phyloP scores from a whole-genome alignment of 2,888 invertebrate genomes.

The Scrobipalpa costella region DNA sequence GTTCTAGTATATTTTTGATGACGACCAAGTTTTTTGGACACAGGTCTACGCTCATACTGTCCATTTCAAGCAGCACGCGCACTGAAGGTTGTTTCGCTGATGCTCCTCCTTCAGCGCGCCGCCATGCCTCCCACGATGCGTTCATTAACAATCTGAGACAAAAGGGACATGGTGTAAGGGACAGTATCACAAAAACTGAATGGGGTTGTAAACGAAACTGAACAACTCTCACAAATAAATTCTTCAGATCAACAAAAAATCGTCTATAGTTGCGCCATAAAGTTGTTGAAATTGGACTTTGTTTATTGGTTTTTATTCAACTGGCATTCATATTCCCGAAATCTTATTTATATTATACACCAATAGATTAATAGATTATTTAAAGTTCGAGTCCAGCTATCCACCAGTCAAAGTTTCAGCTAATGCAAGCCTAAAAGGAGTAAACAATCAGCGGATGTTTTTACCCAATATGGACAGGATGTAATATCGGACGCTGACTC shows the following conservation, averaged over 20 bases:
- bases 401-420: too few relatives aligned
- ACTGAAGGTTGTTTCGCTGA: constrained; percentile 47
- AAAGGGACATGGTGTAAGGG: not conserved
- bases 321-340: too few relatives aligned
- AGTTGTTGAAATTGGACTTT: too few relatives aligned
- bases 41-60: constrained; percentile 2
- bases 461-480: constrained; percentile 63
- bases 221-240: too few relatives aligned
- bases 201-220: too few relatives aligned
- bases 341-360: too few relatives aligned
- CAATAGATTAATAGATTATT: too few relatives aligned
- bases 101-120: constrained; percentile 50
- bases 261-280: too few relatives aligned
- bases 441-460: not conserved
- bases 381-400: not conserved
- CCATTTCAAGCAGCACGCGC: constrained; percentile 30
- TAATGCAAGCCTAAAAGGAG: too few relatives aligned
- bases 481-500: constrained; percentile 51
- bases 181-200: too few relatives aligned
- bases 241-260: too few relatives aligned
- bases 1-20: not conserved
- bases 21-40: not conserved
- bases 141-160: constrained; percentile 39
- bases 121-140: constrained; percentile 66
- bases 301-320: too few relatives aligned